These are phyloP conservation scores for Anguilla megastoma DNA, from an alignment of 2,797 vertebrate species.

Conservation along the genomic window DNA sequence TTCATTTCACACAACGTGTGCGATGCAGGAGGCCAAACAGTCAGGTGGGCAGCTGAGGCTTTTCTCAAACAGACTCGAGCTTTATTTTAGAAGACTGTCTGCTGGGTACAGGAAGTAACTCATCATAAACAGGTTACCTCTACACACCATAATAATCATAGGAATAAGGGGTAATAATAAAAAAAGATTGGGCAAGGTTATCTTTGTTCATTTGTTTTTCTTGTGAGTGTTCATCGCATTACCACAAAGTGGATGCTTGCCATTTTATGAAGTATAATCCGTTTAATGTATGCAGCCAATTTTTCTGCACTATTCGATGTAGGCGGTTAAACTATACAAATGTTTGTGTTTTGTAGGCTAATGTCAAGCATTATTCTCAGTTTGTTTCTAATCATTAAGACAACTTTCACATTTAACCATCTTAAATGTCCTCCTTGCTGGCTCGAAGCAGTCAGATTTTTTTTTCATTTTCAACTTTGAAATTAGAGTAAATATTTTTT, in stretches of 20 bases:
- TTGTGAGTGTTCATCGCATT: neutral
- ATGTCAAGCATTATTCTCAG: neutral
- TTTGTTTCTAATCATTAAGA: neutral
- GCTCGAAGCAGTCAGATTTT: neutral
- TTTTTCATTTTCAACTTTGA: neutral
- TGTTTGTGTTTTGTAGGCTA: neutral
- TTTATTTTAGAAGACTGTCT: too few relatives aligned
- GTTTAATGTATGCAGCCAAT: neutral
- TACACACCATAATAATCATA: too few relatives aligned
- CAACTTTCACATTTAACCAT: neutral
- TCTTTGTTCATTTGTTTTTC: neutral
- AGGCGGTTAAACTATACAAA: neutral
- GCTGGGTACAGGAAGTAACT: too few relatives aligned
- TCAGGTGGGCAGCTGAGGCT: neutral
- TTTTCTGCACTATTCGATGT: neutral
- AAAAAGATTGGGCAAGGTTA: neutral
- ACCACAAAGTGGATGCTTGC: neutral
- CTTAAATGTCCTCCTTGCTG: neutral
- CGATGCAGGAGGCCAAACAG: neutral
- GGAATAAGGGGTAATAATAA: too few relatives aligned
- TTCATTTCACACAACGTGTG: neutral
- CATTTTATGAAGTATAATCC: constrained; percentile 2
- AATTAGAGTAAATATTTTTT: neutral
- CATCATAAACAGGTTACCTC: neutral
- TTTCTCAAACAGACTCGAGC: neutral